phyloP scores from a whole-genome alignment of 2,113 vertebrate species.

The Lamprotornis superbus region DNA sequence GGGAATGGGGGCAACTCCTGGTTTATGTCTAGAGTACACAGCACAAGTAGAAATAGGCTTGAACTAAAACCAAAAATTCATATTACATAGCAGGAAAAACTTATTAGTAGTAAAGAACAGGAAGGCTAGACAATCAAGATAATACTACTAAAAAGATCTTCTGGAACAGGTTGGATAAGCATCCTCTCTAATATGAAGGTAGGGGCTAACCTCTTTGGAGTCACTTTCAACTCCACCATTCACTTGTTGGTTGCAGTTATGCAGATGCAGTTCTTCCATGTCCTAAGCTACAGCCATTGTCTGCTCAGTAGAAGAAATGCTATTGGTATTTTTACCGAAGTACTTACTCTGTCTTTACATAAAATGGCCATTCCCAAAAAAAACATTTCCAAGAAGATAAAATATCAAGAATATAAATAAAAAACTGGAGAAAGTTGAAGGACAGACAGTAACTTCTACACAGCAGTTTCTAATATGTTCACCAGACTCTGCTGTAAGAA shows the following conservation, averaged over 20 bases:
- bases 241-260: not conserved
- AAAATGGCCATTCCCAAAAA: not conserved
- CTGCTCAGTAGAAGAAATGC: not conserved
- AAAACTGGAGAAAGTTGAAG: not conserved
- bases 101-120: not conserved
- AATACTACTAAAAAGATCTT: not conserved
- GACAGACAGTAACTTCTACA: not conserved
- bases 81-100: not conserved
- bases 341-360: not conserved
- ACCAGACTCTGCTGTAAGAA: not conserved
- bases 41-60: not conserved
- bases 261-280: not conserved
- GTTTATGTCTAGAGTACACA: not conserved
- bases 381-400: not conserved
- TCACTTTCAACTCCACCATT: not conserved
- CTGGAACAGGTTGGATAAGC: not conserved
- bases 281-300: not conserved
- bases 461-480: not conserved
- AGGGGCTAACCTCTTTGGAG: not conserved
- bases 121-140: not conserved
- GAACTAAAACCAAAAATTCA: not conserved
- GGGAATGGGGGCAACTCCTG: not conserved
- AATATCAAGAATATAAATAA: not conserved
- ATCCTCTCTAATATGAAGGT: not conserved
- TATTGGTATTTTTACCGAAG: not conserved